A percentile compares a stretch with the other conserved stretches of the same genome.
These are phyloP conservation scores for Congeria kusceri DNA, from an alignment of 2,888 invertebrate species.

Conservation along the genomic window DNA sequence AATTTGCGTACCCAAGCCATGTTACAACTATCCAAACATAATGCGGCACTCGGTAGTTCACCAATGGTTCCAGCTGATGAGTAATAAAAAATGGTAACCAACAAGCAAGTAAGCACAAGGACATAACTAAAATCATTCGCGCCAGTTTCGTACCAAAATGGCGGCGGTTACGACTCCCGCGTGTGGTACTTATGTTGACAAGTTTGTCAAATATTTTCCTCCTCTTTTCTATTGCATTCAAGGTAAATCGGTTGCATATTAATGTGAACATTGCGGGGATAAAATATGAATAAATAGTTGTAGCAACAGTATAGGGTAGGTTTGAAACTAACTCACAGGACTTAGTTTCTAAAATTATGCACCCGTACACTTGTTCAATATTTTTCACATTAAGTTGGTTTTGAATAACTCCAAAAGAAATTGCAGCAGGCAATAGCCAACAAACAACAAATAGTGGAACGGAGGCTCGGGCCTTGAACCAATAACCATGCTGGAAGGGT, in stretches of 20 bases:
- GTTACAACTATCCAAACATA: constrained; percentile 75
- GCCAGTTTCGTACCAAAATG: constrained; percentile 80
- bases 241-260: constrained; percentile 76
- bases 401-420: constrained; percentile 79
- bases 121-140: constrained; percentile 77
- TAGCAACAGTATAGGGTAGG: constrained; percentile 14
- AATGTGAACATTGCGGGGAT: constrained; percentile 78
- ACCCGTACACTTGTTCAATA: constrained; percentile 5
- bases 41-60: constrained; percentile 76
- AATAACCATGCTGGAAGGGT: constrained; percentile 77
- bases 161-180: constrained; percentile 70
- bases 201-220: constrained; percentile 76
- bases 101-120: constrained; percentile 74
- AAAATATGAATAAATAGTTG: constrained; percentile 60
- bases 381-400: constrained; percentile 35
- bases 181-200: constrained; percentile 70
- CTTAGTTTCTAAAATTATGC: constrained; percentile 12
- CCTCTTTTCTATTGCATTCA: constrained; percentile 73
- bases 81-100: constrained; percentile 82
- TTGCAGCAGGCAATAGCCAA: constrained; percentile 77
- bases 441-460: constrained; percentile 68
- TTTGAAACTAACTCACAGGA: constrained; percentile 36
- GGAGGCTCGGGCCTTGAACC: constrained; percentile 69
- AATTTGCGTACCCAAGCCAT: constrained; percentile 81
- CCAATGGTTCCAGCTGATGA: constrained; percentile 78